phyloP scores from a whole-genome alignment of 2,113 vertebrate species.

The Siphamia tubifer region DNA sequence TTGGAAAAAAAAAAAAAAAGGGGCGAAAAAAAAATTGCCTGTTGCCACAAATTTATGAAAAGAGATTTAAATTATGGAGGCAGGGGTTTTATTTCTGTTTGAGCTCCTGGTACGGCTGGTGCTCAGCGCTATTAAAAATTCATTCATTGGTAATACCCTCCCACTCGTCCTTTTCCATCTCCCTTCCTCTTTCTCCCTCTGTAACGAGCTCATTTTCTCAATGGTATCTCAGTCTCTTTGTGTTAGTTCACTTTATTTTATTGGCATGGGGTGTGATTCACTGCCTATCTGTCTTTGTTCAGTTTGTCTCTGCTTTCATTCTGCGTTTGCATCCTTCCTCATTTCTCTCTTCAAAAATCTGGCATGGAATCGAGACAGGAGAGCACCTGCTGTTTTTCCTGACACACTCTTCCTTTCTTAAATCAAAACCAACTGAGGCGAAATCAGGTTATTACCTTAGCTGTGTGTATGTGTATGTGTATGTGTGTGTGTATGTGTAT shows the following conservation, averaged over 20 bases:
- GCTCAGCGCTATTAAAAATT: constrained; percentile 57
- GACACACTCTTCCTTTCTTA: constrained; percentile 73
- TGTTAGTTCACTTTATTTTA: constrained; percentile 63
- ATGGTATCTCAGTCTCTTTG: constrained; percentile 53
- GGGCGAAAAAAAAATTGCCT: not conserved
- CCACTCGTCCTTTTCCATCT: constrained; percentile 41
- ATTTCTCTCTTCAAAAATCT: constrained; percentile 51
- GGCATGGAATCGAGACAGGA: constrained; percentile 57
- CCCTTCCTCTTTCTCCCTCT: constrained; percentile 19
- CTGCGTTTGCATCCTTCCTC: constrained; percentile 31
- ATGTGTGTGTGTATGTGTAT: no score
- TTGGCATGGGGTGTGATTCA: constrained; percentile 56
- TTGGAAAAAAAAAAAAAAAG: constrained; percentile 14
- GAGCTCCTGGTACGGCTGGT: constrained; percentile 45
- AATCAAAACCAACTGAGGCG: constrained; percentile 73
- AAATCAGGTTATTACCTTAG: constrained; percentile 76
- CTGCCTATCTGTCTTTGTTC: constrained; percentile 56
- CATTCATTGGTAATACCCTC: constrained; percentile 55
- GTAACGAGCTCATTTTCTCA: constrained; percentile 39
- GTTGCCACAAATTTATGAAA: constrained; percentile 22
- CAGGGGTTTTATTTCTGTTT: constrained; percentile 55
- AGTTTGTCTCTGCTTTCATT: constrained; percentile 50
- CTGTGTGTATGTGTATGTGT: no score
- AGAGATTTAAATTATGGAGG: constrained; percentile 32
- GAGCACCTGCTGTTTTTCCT: constrained; percentile 65